Base-by-base conservation (phyloP, 2,888 invertebrate species). In the Drosophila demipolita region DNA sequence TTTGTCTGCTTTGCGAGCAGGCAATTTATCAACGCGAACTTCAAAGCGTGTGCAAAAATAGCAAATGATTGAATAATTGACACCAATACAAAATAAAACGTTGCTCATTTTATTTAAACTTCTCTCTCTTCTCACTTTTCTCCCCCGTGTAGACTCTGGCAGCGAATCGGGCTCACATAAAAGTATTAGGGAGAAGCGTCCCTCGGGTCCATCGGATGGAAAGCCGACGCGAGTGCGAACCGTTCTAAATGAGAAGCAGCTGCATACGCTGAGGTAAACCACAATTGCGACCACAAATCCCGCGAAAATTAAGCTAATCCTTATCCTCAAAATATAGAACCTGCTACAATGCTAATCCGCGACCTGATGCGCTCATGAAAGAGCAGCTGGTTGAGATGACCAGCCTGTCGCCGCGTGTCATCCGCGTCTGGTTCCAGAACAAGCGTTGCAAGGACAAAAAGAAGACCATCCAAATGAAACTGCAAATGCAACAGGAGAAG, bases 341-440 rank as follows among this genome's bases (percentile, higher is more conserved):
- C 75, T 99, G 99, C 94, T 99, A 99, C 94, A 97, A 97, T 70
- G 98, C 98, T 66, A 99, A 99, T 94, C 99, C 99, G 67, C 95
- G 99, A 60, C 99, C 99, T 45, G 99, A 99, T 94, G 99, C 99
- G 48, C 95, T 99, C 74, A 98, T 99, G 98, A 99, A 99, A 94
- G 99, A 99, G 93, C 99, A 99, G 93, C 95, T 99, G 75, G 99
- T 99, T 49, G 99, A 99, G 94, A 99, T 99, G 99, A 99, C 99
- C 20, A 96, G 98, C 0, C 95, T 99, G 60, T 98, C 98, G 90
- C 99, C 99, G 26, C 94, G 99, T 20, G 99, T 99, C 87, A 99
- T 99, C 93, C 95, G 99, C 91, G 99, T 99, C 69, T 99, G 99
- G 99, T 99, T 99, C 95, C 99, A 99, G 94, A 99, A 99, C 94